Evolutionary conservation across 2,888 invertebrate genomes (phyloP).

Genomic region (Drosophila prostipennis): DNA sequence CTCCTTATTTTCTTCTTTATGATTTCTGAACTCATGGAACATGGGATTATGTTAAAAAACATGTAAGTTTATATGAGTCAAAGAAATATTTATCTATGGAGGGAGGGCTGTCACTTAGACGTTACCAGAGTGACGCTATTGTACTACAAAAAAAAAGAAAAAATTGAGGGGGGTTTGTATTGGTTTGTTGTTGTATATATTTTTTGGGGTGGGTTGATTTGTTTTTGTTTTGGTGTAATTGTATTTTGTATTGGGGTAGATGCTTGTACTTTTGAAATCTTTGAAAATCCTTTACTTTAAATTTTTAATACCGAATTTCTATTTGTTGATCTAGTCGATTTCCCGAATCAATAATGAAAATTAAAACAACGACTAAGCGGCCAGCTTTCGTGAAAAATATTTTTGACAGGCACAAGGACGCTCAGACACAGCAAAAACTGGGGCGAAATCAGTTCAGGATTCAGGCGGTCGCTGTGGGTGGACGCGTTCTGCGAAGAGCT

Average conservation of each 20-base stretch:
- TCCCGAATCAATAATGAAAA: not conserved
- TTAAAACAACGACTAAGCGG: not conserved
- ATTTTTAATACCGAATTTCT: too few species aligned
- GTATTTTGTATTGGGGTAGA: too few species aligned
- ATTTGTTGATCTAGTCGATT: too few species aligned
- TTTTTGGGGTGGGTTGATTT: too few species aligned
- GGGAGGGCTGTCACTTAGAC: too few species aligned
- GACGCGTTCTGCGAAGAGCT: not conserved
- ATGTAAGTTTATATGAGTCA: not conserved
- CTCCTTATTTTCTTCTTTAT: conserved; percentile 24
- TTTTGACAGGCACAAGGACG: conserved; percentile 37
- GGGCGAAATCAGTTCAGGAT: conserved; percentile 13
- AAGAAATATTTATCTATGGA: conserved; percentile 10
- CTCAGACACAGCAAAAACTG: conserved; percentile 32
- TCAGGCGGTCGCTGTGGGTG: conserved; percentile 13
- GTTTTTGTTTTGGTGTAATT: too few species aligned
- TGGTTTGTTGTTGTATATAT: too few species aligned
- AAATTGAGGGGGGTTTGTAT: too few species aligned
- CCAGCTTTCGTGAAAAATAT: not conserved
- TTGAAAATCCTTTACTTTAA: too few species aligned
- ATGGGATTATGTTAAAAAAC: conserved; percentile 2
- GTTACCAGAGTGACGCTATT: too few species aligned
- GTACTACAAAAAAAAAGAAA: too few species aligned
- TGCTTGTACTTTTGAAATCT: too few species aligned
- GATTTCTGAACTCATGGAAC: not conserved